phyloP scores from a whole-genome alignment of 2,888 invertebrate species.

The Gerris lacustris region DNA sequence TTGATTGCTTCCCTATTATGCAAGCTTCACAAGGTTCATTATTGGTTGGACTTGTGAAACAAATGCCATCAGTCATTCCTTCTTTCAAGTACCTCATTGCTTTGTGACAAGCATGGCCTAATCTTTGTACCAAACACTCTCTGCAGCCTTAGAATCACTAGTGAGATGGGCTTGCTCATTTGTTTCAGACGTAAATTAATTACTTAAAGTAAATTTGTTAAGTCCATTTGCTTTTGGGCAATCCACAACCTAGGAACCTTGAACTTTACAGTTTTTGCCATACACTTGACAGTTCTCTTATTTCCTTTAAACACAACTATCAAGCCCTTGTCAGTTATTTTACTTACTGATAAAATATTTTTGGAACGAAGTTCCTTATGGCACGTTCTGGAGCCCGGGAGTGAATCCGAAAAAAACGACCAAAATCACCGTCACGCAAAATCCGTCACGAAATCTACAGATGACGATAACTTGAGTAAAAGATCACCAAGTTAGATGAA shows the following conservation, averaged over 20 bases:
- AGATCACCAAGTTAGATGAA: too few relatives aligned
- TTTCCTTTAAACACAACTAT: not conserved
- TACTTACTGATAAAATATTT: conserved; percentile 10
- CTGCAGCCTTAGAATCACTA: conserved; percentile 8
- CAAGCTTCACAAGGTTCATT: not conserved
- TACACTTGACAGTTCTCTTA: not conserved
- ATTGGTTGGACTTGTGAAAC: not conserved
- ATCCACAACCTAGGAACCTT: not conserved
- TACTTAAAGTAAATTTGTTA: too few relatives aligned
- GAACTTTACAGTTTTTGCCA: not conserved
- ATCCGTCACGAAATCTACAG: too few relatives aligned
- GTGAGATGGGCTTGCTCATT: too few relatives aligned
- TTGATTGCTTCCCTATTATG: not conserved
- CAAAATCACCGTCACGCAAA: too few relatives aligned
- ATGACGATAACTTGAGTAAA: too few relatives aligned
- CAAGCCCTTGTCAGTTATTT: not conserved
- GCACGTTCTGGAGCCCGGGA: too few relatives aligned
- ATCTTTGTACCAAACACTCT: conserved; percentile 12
- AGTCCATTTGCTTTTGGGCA: not conserved
- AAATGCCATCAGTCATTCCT: too few relatives aligned
- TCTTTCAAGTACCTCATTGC: too few relatives aligned
- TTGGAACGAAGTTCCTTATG: too few relatives aligned
- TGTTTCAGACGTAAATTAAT: too few relatives aligned
- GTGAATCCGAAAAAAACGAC: too few relatives aligned
- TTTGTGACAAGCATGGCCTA: conserved; percentile 12